Evolutionary conservation across 2,797 vertebrate genomes (phyloP).

Genomic region (Heliangelus exortis): DNA sequence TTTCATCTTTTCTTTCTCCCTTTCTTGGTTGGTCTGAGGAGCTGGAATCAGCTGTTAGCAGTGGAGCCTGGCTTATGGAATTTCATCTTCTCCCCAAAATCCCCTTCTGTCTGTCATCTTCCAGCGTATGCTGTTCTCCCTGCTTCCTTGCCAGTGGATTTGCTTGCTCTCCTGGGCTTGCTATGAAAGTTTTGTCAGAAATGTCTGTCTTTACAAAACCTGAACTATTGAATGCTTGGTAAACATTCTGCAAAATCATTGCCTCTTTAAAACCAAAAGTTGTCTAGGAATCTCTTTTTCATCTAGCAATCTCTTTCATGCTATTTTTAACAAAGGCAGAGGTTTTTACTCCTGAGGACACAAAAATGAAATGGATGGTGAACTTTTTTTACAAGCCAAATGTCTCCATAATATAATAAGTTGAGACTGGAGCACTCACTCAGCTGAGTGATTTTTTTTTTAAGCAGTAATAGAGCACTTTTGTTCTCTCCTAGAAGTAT

Average conservation of each 20-base stretch:
- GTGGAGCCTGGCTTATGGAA: background rate
- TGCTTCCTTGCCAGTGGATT: background rate
- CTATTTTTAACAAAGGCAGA: constrained; percentile 49
- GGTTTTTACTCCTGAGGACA: constrained; percentile 34
- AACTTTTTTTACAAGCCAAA: background rate
- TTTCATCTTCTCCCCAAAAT: constrained; percentile 6
- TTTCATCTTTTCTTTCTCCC: constrained; percentile 72
- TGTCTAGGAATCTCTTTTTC: background rate
- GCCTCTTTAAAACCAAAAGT: background rate
- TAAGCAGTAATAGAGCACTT: background rate
- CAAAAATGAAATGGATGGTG: constrained; percentile 5
- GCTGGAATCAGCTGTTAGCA: constrained; percentile 39
- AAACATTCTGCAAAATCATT: constrained; percentile 14
- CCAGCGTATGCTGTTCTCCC: background rate
- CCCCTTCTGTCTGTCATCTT: background rate
- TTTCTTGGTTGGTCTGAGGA: constrained; percentile 12
- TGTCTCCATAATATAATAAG: background rate
- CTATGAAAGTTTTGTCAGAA: background rate
- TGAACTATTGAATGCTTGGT: background rate
- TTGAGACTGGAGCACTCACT: background rate
- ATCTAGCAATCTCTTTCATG: background rate
- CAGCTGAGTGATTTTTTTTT: background rate
- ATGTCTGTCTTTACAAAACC: background rate
- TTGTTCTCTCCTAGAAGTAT: background rate
- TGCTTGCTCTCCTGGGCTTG: background rate